Evolutionary conservation across 2,888 invertebrate species (phyloP).

Genomic region (Formica aserva): DNA sequence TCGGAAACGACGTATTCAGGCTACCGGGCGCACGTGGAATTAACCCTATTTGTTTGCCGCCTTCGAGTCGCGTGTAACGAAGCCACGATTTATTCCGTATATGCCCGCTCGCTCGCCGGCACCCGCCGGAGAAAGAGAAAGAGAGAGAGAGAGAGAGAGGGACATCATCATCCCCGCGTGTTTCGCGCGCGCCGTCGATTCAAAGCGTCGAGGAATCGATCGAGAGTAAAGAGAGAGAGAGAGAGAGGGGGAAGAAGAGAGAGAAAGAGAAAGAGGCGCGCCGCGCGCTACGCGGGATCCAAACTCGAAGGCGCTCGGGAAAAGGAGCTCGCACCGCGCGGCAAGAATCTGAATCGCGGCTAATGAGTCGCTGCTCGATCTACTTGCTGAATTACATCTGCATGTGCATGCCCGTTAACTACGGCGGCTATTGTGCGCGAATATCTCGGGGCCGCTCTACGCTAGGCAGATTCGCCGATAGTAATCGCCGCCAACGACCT

Average conservation of each 20-base stretch:
- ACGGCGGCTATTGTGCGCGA: constrained; percentile 64
- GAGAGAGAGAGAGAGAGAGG: constrained; percentile 30
- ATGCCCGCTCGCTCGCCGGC: constrained; percentile 57
- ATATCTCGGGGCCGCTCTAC: constrained; percentile 50
- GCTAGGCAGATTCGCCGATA: constrained; percentile 42
- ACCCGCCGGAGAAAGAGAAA: constrained; percentile 7
- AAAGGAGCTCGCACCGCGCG: constrained; percentile 71
- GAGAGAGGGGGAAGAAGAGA: constrained; percentile 5
- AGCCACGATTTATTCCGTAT: constrained; percentile 81
- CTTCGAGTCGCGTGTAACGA: constrained; percentile 81
- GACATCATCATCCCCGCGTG: constrained; percentile 31
- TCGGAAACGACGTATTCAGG: constrained; percentile 85
- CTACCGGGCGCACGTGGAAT: constrained; percentile 83
- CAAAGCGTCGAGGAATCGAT: constrained; percentile 67
- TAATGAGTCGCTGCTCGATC: constrained; percentile 73
- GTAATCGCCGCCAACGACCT: constrained; percentile 48
- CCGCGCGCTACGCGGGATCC: constrained; percentile 21
- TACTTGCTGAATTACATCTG: constrained; percentile 66
- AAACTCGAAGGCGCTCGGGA: constrained; percentile 55
- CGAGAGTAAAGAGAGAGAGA: constrained; percentile 42
- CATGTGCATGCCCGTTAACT: constrained; percentile 58
- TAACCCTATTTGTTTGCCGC: constrained; percentile 85
- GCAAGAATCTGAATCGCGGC: constrained; percentile 73
- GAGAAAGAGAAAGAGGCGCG: constrained; percentile 19
- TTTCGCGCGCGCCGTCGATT: constrained; percentile 55